Evolutionary conservation across 2,888 invertebrate genomes (phyloP).

Genomic region (Scaeva pyrastri): DNA sequence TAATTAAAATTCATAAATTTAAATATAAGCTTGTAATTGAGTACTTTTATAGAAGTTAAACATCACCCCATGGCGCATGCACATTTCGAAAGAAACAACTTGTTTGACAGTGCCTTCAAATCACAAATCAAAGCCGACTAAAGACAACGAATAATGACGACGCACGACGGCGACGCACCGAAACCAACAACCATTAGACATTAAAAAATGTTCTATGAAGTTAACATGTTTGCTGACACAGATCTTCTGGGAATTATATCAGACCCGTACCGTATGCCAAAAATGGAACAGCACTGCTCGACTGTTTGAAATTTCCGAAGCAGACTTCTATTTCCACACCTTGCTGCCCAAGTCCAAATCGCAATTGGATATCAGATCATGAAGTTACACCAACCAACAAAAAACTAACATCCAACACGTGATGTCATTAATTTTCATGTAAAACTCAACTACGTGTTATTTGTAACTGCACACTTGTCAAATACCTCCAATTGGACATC

Average conservation of each 20-base stretch:
- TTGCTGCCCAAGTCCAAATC: not conserved
- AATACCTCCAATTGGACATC: not conserved
- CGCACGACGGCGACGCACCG: too few species aligned
- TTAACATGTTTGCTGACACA: conserved; percentile 45
- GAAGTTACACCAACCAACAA: not conserved
- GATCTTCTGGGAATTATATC: conserved; percentile 58
- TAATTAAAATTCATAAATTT: conserved; percentile 24
- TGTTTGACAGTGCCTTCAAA: conserved; percentile 19
- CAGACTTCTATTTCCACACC: conserved; percentile 26
- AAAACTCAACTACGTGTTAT: conserved; percentile 20
- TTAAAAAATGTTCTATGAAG: not conserved
- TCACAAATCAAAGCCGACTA: not conserved
- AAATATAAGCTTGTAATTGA: conserved; percentile 70
- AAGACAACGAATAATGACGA: too few species aligned
- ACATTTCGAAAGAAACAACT: conserved; percentile 21
- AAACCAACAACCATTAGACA: not conserved
- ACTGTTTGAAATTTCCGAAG: conserved; percentile 39
- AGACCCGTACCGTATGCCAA: conserved; percentile 19
- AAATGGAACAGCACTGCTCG: conserved; percentile 31
- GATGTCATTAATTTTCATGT: conserved; percentile 49
- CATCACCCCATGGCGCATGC: conserved; percentile 50
- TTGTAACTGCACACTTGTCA: conserved; percentile 11
- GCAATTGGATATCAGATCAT: conserved; percentile 7
- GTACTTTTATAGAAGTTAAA: conserved; percentile 37
- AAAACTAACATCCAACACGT: conserved; percentile 8